Conservation (phyloP, 2,888 invertebrate genomes). For the Cynaeus angustus region DNA sequence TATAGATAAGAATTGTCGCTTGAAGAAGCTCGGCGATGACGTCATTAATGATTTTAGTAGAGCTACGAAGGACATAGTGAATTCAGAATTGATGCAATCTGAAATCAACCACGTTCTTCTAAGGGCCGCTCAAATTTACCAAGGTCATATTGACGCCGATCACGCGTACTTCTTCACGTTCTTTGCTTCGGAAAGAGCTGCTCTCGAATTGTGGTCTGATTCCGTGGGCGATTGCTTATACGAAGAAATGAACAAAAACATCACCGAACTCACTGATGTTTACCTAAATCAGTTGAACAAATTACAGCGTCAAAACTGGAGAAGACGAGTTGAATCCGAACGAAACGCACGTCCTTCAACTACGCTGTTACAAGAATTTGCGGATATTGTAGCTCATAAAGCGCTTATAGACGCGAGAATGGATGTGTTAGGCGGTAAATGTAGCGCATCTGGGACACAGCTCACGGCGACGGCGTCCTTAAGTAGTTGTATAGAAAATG, state of each 20-base stretch:
- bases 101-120: conserved; percentile 84
- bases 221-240: conserved; percentile 82
- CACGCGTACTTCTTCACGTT: conserved; percentile 77
- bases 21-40: conserved; percentile 76
- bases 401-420: conserved; percentile 85
- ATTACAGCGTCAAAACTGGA: conserved; percentile 73
- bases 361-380: conserved; percentile 77
- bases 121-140: conserved; percentile 82
- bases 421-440: conserved; percentile 77
- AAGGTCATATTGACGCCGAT: conserved; percentile 73
- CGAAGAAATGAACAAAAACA: conserved; percentile 82
- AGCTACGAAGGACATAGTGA: conserved; percentile 83
- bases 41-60: conserved; percentile 85
- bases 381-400: conserved; percentile 83
- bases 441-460: conserved; percentile 50
- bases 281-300: conserved; percentile 79
- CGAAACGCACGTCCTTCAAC: conserved; percentile 71
- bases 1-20: conserved; percentile 71
- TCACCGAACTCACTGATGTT: conserved; percentile 79
- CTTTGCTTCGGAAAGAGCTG: conserved; percentile 80
- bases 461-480: conserved; percentile 48
- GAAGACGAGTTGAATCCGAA: conserved; percentile 72
- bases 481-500: conserved; percentile 64
- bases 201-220: conserved; percentile 84
- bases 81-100: conserved; percentile 83